Conservation (phyloP, 2,888 invertebrate genomes). For the Chromoteleia sp. region DNA sequence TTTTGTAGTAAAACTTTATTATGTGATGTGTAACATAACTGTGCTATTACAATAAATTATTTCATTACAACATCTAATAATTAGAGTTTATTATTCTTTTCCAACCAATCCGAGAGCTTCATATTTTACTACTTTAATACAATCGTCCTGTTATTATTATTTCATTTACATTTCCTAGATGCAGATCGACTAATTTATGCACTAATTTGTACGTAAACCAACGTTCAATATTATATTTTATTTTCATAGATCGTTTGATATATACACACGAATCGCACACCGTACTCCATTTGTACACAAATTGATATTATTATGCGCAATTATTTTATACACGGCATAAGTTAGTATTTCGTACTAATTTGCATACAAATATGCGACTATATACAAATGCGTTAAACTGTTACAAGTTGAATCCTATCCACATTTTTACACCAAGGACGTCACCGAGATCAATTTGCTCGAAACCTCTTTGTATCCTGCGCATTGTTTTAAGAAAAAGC, state of each 20-base stretch:
- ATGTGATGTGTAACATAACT: constrained; percentile 11
- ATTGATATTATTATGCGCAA: constrained; percentile 7
- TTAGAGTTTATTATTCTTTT: constrained; percentile 11
- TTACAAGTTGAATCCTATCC: constrained; percentile 45
- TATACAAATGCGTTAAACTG: constrained; percentile 18
- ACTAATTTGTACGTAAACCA: constrained; percentile 18
- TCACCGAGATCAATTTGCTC: constrained; percentile 28
- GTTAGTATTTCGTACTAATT: constrained; percentile 37
- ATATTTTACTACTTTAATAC: not conserved
- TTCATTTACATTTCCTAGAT: not conserved
- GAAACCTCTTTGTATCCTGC: constrained; percentile 23
- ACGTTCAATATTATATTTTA: constrained; percentile 1
- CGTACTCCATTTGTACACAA: constrained; percentile 5
- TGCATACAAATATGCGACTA: constrained; percentile 47
- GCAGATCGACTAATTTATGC: constrained; percentile 21
- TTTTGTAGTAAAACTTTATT: not conserved
- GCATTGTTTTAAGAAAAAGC: constrained; percentile 20
- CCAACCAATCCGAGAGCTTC: not conserved
- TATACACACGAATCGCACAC: not conserved
- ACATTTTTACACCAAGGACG: constrained; percentile 59
- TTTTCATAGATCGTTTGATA: constrained; percentile 3
- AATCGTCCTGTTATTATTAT: not conserved
- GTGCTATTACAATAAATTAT: constrained; percentile 19
- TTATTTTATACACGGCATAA: constrained; percentile 33
- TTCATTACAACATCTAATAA: constrained; percentile 16